A percentile compares a stretch with the other conserved stretches of the same genome.
phyloP scores from a whole-genome alignment of 2,113 vertebrate species.

The Paratilapia polleni region DNA sequence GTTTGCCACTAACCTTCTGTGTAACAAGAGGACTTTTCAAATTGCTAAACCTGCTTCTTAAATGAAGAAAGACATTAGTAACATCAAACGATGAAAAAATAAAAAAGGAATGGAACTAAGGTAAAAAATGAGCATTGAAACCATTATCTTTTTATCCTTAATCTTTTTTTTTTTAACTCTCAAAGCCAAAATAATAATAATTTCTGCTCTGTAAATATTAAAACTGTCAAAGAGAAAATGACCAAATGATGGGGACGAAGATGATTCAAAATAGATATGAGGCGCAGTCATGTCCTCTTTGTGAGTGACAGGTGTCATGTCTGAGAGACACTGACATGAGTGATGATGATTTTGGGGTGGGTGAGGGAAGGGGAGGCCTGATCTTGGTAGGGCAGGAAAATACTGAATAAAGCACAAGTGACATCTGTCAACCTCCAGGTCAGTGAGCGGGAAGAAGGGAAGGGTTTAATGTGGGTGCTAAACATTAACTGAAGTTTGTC shows the following conservation, averaged over 20 bases:
- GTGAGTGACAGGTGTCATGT: conserved; percentile 65
- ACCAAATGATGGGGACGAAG: conserved; percentile 40
- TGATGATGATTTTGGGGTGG: conserved; percentile 47
- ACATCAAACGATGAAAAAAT: conserved; percentile 23
- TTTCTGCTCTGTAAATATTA: conserved; percentile 30
- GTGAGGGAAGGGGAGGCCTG: conserved; percentile 35
- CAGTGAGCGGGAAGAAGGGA: conserved; percentile 17
- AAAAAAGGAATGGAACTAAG: not conserved
- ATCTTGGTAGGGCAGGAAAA: conserved; percentile 27
- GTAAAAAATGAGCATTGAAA: conserved; percentile 13
- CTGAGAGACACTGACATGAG: conserved; percentile 64
- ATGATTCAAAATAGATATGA: conserved; percentile 55
- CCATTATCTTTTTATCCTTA: conserved; percentile 17
- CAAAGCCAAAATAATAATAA: not conserved
- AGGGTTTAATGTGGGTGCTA: not conserved
- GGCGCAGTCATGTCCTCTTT: conserved; percentile 51
- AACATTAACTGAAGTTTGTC: conserved; percentile 27
- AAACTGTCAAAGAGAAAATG: conserved; percentile 34
- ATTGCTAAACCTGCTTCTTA: conserved; percentile 25
- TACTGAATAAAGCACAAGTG: conserved; percentile 43
- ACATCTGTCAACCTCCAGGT: conserved; percentile 54
- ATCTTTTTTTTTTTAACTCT: not conserved
- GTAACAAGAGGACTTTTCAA: conserved; percentile 10
- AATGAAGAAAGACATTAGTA: conserved; percentile 30
- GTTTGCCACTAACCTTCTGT: conserved; percentile 38